A percentile compares a stretch with the other conserved stretches of the same genome.
Evolutionary conservation across 1,140 invertebrate species (phyloP).

Genomic region (Trissolcus basalis): DNA sequence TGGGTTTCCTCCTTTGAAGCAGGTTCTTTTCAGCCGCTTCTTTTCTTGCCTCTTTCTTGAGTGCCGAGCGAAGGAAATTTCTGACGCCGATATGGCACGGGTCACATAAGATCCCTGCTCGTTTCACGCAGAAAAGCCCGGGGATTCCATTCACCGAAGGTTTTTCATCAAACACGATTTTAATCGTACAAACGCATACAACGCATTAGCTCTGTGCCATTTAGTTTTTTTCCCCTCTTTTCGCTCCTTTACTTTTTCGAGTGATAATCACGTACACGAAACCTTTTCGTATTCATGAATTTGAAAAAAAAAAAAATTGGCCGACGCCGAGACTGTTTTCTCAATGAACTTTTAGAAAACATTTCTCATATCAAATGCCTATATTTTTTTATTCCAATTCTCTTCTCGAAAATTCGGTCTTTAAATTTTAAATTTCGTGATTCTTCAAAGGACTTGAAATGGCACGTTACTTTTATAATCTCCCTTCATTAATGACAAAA

Average conservation of each 20-base stretch:
- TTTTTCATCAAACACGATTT: slow-evolving; percentile 17
- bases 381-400: too few relatives aligned
- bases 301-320: too few relatives aligned
- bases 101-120: slow-evolving; percentile 32
- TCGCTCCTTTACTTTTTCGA: neutral
- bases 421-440: too few relatives aligned
- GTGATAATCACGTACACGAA: slow-evolving; percentile 3
- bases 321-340: too few relatives aligned
- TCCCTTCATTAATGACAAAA: too few relatives aligned
- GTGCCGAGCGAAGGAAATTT: slow-evolving; percentile 24
- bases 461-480: too few relatives aligned
- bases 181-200: slow-evolving; percentile 21
- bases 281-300: neutral
- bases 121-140: slow-evolving; percentile 23
- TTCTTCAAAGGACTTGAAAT: too few relatives aligned
- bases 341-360: too few relatives aligned
- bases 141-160: slow-evolving; percentile 21
- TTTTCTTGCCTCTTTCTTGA: slow-evolving; percentile 29
- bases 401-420: too few relatives aligned
- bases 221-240: neutral
- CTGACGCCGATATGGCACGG: slow-evolving; percentile 33
- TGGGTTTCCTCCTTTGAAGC: slow-evolving; percentile 44
- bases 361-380: too few relatives aligned
- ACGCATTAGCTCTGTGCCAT: neutral
- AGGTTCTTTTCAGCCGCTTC: slow-evolving; percentile 33